These are phyloP conservation scores for Aurelia sp. DNA, from an alignment of 30 jellyfish, hydroid and myxozoan genomes.

Conservation along the genomic window DNA sequence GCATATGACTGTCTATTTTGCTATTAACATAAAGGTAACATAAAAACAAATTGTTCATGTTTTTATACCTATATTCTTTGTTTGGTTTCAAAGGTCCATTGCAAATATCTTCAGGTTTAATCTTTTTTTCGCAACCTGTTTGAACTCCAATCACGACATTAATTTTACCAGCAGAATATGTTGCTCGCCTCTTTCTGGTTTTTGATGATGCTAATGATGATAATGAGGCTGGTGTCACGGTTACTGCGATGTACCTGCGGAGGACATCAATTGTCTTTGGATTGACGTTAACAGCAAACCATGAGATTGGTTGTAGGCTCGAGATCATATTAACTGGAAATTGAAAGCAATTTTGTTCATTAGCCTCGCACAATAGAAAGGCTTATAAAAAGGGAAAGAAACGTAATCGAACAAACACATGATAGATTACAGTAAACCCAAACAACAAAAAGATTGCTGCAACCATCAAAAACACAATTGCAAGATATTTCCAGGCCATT, in stretches of 20 bases:
- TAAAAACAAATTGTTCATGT: no score
- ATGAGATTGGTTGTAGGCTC: slow-evolving; percentile 42
- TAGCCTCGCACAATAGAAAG: no score
- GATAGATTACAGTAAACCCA: no score
- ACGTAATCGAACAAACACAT: no score
- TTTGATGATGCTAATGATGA: background rate
- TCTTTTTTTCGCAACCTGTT: slow-evolving; percentile 42
- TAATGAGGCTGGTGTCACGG: background rate
- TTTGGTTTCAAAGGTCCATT: slow-evolving; percentile 87
- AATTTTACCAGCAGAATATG: background rate
- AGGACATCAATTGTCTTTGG: slow-evolving; percentile 16
- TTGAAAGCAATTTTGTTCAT: background rate
- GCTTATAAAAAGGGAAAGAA: no score
- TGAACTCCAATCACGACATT: slow-evolving; percentile 74
- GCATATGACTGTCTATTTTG: no score
- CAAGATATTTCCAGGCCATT: background rate
- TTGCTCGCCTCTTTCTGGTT: slow-evolving; percentile 19
- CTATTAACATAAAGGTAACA: no score
- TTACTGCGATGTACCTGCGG: slow-evolving; percentile 66
- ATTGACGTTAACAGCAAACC: slow-evolving; percentile 63
- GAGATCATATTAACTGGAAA: slow-evolving; percentile 62
- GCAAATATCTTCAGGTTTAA: slow-evolving; percentile 44
- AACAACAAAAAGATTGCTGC: no score
- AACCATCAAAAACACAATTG: no score
- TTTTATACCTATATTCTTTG: slow-evolving; percentile 65